phyloP scores from a whole-genome alignment of 2,113 vertebrate genomes.

The Pseudorectes ferrugineus region DNA sequence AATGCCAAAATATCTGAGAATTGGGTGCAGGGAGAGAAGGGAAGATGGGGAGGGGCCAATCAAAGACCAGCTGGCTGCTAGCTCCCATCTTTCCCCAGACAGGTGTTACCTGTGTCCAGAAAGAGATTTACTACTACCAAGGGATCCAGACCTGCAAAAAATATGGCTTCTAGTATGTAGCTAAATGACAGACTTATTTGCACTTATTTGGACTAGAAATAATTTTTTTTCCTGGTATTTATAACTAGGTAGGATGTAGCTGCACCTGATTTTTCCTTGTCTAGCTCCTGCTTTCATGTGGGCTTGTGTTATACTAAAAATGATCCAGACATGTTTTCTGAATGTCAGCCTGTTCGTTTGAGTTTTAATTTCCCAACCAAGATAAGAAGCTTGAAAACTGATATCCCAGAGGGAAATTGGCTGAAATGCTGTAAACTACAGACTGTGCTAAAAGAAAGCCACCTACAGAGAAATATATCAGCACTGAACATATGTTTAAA shows the following conservation, averaged over 20 bases:
- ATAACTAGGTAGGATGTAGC: not conserved
- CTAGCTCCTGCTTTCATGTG: not conserved
- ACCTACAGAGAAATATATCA: slow-evolving; percentile 38
- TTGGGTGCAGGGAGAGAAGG: not conserved
- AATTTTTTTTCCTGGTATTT: not conserved
- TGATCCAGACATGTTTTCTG: not conserved
- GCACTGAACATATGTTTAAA: slow-evolving; percentile 45
- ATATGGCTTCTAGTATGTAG: not conserved
- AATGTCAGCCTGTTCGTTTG: not conserved
- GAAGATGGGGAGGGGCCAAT: not conserved
- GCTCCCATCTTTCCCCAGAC: not conserved
- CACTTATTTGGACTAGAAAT: not conserved
- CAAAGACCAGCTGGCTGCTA: not conserved
- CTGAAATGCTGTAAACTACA: slow-evolving; percentile 24
- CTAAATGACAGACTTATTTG: not conserved
- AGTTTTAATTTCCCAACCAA: slow-evolving; percentile 35
- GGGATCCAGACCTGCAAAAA: not conserved
- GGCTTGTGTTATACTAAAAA: not conserved
- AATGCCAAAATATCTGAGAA: not conserved
- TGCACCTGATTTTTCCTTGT: not conserved
- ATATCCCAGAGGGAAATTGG: slow-evolving; percentile 41
- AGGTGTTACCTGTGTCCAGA: not conserved
- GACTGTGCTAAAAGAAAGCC: not conserved
- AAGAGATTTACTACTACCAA: not conserved
- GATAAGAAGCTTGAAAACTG: slow-evolving; percentile 42